These are phyloP conservation scores for Hucho hucho DNA, from an alignment of 2,113 vertebrate genomes.

Conservation along the genomic window DNA sequence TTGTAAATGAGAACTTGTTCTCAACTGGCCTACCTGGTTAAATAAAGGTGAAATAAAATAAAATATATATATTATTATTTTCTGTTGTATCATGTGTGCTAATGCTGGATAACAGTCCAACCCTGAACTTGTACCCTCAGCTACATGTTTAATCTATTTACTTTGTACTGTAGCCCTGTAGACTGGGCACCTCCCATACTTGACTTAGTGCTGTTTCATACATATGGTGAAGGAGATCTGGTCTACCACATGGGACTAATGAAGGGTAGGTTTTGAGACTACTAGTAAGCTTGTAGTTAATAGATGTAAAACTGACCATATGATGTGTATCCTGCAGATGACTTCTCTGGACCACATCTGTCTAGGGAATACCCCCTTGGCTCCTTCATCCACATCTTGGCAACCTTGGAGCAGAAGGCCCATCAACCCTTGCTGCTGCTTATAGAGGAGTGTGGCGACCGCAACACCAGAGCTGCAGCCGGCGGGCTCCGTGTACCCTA, in stretches of 20 bases:
- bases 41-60: too few species aligned
- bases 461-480: conserved; percentile 38
- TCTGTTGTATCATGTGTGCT: background rate
- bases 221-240: conserved; percentile 49
- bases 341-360: conserved; percentile 65
- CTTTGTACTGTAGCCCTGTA: conserved; percentile 39
- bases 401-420: conserved; percentile 51
- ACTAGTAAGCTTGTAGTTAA: too few species aligned
- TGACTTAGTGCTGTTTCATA: conserved; percentile 41
- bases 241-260: conserved; percentile 64
- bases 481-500: conserved; percentile 36
- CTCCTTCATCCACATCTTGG: conserved; percentile 66
- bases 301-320: background rate
- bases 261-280: conserved; percentile 60
- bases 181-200: conserved; percentile 51
- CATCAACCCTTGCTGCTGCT: conserved; percentile 68
- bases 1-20: too few species aligned
- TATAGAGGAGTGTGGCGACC: conserved; percentile 69
- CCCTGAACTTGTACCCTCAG: too few species aligned
- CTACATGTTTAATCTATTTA: background rate
- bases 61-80: too few species aligned
- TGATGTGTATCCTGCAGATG: conserved; percentile 43
- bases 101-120: background rate
- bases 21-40: too few species aligned
- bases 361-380: conserved; percentile 65